Evolutionary conservation across 2,797 vertebrate species (phyloP).

Genomic region (Melanotaenia parkinsoni): DNA sequence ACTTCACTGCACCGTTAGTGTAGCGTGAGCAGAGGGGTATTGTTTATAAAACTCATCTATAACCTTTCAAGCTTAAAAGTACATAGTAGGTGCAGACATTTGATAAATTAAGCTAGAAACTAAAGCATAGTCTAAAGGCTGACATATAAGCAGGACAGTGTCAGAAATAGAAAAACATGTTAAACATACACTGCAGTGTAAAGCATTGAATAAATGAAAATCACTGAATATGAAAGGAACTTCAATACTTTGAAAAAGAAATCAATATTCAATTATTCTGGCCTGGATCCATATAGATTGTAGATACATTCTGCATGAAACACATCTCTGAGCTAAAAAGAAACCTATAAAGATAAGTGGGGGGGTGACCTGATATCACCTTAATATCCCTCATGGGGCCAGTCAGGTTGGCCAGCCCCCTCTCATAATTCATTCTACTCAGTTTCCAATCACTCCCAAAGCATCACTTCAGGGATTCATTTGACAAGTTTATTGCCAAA

Average conservation of each 20-base stretch:
- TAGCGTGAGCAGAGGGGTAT: not conserved
- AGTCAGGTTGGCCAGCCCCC: constrained; percentile 15
- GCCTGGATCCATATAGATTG: constrained; percentile 13
- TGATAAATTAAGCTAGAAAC: constrained; percentile 5
- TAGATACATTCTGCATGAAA: constrained; percentile 32
- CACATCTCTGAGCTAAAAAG: constrained; percentile 2
- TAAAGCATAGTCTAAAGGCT: not conserved
- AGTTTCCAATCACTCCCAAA: constrained; percentile 46
- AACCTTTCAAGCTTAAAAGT: not conserved
- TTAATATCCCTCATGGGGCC: constrained; percentile 38
- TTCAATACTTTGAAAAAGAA: not conserved
- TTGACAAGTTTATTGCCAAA: constrained; percentile 57
- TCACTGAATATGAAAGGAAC: not conserved
- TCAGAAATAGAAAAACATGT: not conserved
- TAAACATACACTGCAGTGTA: not conserved
- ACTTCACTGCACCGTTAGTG: constrained; percentile 7
- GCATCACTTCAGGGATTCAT: constrained; percentile 53
- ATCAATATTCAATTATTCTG: constrained; percentile 30
- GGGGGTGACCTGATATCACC: constrained; percentile 35
- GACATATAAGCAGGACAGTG: not conserved
- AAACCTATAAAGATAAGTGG: constrained; percentile 42
- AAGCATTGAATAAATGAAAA: not conserved
- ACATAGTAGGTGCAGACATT: constrained; percentile 2
- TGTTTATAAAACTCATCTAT: not conserved
- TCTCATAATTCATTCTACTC: constrained; percentile 49